These are phyloP conservation scores for Nemurella pictetii DNA, from an alignment of 2,888 invertebrate genomes.

Conservation along the genomic window DNA sequence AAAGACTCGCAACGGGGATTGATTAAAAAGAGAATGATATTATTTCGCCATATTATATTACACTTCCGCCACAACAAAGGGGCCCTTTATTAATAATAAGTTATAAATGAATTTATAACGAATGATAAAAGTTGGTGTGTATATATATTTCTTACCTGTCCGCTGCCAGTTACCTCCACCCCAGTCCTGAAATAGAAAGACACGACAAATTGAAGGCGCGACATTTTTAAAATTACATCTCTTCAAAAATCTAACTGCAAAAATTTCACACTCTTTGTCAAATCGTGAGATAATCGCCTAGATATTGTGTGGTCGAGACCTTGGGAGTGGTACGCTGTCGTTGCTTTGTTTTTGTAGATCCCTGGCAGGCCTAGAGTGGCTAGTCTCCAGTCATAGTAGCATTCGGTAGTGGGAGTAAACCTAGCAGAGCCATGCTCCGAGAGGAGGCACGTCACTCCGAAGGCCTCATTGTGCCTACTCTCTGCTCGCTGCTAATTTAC, in stretches of 20 bases:
- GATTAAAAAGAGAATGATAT: conserved; percentile 12
- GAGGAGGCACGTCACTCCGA: not conserved
- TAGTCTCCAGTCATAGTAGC: not conserved
- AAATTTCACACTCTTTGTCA: no score
- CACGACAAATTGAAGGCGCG: no score
- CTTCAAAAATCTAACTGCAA: no score
- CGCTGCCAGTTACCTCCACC: no score
- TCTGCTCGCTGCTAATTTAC: not conserved
- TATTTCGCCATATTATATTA: conserved; percentile 18
- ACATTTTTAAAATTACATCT: no score
- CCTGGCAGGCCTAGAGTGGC: not conserved
- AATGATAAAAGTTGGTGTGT: not conserved
- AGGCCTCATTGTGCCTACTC: not conserved
- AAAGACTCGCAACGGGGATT: not conserved
- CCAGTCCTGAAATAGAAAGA: no score
- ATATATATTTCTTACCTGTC: not conserved
- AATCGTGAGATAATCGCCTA: no score
- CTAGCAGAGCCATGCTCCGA: not conserved
- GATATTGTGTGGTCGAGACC: not conserved
- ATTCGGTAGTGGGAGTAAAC: conserved; percentile 22
- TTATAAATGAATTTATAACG: conserved; percentile 26
- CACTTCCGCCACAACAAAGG: conserved; percentile 5
- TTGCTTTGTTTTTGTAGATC: not conserved
- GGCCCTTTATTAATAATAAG: not conserved
- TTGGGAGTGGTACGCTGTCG: not conserved